Percentiles rank a stretch among this genome's conserved stretches.
phyloP scores from a whole-genome alignment of 2,113 vertebrate species.

The Sakesphorus luctuosus region DNA sequence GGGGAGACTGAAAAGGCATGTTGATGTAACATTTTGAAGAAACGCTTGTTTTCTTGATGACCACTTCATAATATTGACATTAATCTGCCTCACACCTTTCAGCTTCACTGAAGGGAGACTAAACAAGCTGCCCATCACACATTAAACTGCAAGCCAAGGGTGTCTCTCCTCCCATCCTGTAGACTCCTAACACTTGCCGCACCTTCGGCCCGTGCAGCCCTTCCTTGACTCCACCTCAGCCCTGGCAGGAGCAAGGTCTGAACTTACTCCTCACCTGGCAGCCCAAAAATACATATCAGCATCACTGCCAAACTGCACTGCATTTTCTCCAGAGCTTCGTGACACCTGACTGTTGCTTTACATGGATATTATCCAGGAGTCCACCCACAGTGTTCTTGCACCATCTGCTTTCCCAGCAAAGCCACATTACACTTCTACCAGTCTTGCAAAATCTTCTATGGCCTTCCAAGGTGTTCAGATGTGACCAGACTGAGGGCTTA shows the following conservation, averaged over 20 bases:
- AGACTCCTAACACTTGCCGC: rapidly evolving
- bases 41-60: background rate
- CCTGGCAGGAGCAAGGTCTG: background rate
- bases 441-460: background rate
- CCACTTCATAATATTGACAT: background rate
- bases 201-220: background rate
- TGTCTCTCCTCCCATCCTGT: background rate
- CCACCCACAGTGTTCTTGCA: background rate
- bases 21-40: background rate
- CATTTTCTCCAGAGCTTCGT: background rate
- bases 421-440: background rate
- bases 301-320: background rate
- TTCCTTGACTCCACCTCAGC: background rate
- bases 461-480: background rate
- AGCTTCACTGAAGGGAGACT: background rate
- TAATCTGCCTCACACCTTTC: background rate
- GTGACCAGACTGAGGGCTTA: background rate
- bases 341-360: background rate
- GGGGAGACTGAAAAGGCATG: background rate
- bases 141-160: background rate
- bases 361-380: background rate
- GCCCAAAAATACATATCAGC: background rate
- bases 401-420: constrained; percentile 12
- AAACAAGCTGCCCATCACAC: background rate
- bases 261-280: background rate